phyloP scores from a whole-genome alignment of 2,113 vertebrate species.

The Erythrocercus mccallii region DNA sequence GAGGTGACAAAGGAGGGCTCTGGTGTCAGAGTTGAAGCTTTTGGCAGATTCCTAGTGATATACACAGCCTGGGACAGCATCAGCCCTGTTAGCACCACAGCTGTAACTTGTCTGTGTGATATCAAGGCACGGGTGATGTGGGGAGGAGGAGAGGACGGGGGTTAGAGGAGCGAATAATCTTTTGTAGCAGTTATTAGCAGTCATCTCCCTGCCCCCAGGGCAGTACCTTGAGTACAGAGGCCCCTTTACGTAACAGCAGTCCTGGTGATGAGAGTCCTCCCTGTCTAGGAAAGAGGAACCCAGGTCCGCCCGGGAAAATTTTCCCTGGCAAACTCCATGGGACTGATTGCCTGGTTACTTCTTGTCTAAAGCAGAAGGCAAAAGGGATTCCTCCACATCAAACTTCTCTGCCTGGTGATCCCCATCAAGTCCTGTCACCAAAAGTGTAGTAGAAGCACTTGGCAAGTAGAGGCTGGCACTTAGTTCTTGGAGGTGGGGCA shows the following conservation, averaged over 20 bases:
- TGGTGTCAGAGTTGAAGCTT: not conserved
- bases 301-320: fast-evolving
- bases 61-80: fast-evolving
- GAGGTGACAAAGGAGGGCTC: not conserved
- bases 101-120: not conserved
- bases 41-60: not conserved
- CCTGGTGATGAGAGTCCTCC: not conserved
- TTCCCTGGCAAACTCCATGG: not conserved
- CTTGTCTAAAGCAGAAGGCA: not conserved
- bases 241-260: not conserved
- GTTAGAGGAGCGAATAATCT: not conserved
- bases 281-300: not conserved
- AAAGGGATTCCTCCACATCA: not conserved
- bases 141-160: not conserved
- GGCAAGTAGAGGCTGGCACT: not conserved
- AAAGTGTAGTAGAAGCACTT: not conserved
- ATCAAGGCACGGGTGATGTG: not conserved
- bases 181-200: not conserved
- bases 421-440: not conserved
- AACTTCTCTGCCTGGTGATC: not conserved
- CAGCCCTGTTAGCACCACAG: not conserved
- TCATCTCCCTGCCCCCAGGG: not conserved
- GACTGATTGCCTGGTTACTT: not conserved
- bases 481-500: not conserved
- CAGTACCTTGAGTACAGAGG: not conserved